phyloP scores from a whole-genome alignment of 1,140 invertebrate species.

The Metopolophium dirhodum region DNA sequence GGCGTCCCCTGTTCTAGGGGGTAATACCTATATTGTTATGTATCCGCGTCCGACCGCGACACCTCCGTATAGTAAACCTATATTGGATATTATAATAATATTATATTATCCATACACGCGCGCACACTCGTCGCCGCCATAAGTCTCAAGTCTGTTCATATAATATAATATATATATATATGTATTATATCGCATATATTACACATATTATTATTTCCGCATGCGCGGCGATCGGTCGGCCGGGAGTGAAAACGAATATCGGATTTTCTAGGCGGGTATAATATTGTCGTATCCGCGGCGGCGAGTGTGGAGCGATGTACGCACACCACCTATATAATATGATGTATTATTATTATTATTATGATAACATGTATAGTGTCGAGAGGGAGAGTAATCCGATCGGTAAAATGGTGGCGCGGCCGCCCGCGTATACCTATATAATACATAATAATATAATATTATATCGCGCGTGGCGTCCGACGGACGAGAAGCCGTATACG shows the following conservation, averaged over 20 bases:
- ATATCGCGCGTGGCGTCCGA: neutral
- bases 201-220: neutral
- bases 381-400: constrained; percentile 32
- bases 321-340: neutral
- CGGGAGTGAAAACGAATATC: neutral
- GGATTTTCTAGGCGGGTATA: neutral
- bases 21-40: no score
- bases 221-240: neutral
- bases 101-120: neutral
- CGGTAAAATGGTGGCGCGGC: constrained; percentile 32
- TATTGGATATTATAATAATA: neutral
- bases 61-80: neutral
- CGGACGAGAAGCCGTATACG: constrained; percentile 39
- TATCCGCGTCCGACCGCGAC: neutral
- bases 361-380: neutral
- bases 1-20: no score
- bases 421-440: neutral
- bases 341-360: neutral
- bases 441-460: neutral
- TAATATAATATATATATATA: neutral
- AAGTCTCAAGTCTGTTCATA: neutral
- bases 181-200: neutral
- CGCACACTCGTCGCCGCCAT: neutral
- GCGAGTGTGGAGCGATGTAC: neutral
- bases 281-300: neutral